Evolutionary conservation across 2,113 vertebrate genomes (phyloP).

Genomic region (Calypte anna): DNA sequence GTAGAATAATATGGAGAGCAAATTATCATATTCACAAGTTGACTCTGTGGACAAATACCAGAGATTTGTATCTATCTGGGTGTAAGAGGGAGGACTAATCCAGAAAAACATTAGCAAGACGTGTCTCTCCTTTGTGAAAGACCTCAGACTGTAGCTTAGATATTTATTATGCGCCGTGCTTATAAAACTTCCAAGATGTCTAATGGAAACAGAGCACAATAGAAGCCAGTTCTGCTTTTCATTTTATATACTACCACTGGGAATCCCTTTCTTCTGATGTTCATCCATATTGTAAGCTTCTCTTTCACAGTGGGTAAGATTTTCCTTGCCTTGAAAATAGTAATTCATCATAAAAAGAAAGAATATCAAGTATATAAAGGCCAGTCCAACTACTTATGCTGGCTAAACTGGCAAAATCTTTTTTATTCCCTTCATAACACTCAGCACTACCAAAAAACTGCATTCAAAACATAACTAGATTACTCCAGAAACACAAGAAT

Average conservation of each 20-base stretch:
- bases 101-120: slow-evolving; percentile 37
- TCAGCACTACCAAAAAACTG: slow-evolving; percentile 15
- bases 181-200: slow-evolving; percentile 60
- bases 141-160: slow-evolving; percentile 19
- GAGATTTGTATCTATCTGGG: slow-evolving; percentile 12
- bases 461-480: background rate
- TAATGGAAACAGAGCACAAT: slow-evolving; percentile 62
- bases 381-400: background rate
- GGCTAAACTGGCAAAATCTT: slow-evolving; percentile 1
- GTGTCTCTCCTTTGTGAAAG: slow-evolving; percentile 24
- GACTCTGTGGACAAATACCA: background rate
- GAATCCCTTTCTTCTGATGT: slow-evolving; percentile 64
- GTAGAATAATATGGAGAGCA: slow-evolving; percentile 14
- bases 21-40: slow-evolving; percentile 57
- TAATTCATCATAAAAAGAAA: slow-evolving; percentile 27
- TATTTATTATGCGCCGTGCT: slow-evolving; percentile 45
- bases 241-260: slow-evolving; percentile 61
- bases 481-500: background rate
- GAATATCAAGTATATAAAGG: slow-evolving; percentile 20
- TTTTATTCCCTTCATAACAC: background rate
- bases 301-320: slow-evolving; percentile 51
- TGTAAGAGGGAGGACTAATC: background rate
- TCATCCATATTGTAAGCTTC: slow-evolving; percentile 59
- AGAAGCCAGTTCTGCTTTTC: slow-evolving; percentile 66
- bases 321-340: slow-evolving; percentile 55